Percentiles rank a stretch among this genome's conserved stretches.
phyloP scores from a whole-genome alignment of 2,113 vertebrate species.

The Antechinus flavipes region DNA sequence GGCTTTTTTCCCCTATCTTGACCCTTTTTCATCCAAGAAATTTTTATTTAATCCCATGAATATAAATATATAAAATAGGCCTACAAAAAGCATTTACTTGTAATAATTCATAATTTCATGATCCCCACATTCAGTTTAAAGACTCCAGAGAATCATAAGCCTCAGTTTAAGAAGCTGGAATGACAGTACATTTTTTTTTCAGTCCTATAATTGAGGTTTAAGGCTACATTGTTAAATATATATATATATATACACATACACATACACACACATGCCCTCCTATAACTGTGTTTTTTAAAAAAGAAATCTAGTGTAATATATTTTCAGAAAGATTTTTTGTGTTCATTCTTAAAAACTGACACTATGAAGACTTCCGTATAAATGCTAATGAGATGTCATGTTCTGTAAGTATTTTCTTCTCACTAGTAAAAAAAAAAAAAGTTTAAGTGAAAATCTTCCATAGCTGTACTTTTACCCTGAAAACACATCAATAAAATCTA shows the following conservation, averaged over 20 bases:
- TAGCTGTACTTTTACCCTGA: conserved; percentile 17
- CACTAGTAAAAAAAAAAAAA: conserved; percentile 46
- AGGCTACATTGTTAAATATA: background rate
- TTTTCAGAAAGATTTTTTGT: background rate
- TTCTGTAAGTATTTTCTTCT: conserved; percentile 34
- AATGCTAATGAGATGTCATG: background rate
- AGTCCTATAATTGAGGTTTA: background rate
- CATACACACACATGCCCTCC: background rate
- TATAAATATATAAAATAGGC: no score
- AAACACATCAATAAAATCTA: conserved; percentile 36
- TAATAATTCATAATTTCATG: no score
- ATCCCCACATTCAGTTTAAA: no score
- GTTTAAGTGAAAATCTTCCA: conserved; percentile 20
- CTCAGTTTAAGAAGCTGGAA: no score
- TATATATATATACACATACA: background rate
- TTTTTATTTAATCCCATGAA: no score
- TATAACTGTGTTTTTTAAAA: no score
- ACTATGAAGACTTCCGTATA: background rate
- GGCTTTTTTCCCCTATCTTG: no score
- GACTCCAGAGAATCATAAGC: no score
- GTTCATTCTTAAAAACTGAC: background rate
- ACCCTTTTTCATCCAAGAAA: no score
- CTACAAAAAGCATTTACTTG: no score
- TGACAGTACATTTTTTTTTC: no score
- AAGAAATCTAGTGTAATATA: background rate